Base-by-base conservation (phyloP, 2,797 vertebrate species). In the Melanogrammus aeglefinus region DNA sequence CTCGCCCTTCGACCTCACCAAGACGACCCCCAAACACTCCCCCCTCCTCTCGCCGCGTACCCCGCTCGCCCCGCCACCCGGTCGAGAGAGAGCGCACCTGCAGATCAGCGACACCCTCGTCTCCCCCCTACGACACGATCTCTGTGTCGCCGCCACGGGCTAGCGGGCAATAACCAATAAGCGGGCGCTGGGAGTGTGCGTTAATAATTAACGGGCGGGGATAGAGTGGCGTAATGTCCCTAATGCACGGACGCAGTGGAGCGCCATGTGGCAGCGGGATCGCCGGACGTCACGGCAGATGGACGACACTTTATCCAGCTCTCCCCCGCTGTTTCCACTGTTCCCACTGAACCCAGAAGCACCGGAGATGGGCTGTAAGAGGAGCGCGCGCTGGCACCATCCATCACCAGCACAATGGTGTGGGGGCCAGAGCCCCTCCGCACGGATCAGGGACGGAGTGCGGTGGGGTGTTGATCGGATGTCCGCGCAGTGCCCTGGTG, bases 151-250 rank as follows among this genome's bases (percentile, higher is more conserved):
- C 82, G 78, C 85, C 79, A 83, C 86, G 77, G 84, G 76, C 86
- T 86, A 76, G 69, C 81, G 77, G 89, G 80, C 89, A 92, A 94
- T 93, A 93, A 93, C 93, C 93, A 94, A 95, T 93, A 94, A 94
- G 6, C 35, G 5, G 90, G 90, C 80, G 90, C 92, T 92, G 71
- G 88, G 88, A 92, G 91, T 90, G 86, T 85, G 83, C 1, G 82
- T 95, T 88, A 95, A 95, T 95, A 92, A 96, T 95, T 95, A 78
- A 90, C 80, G 75, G 1, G 73, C 78, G 78, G 79, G 92, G 94
- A 94, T 95, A 88, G 92, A 88, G 74, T 96, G 91, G 91, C 75
- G 78, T 91, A 90, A 91, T 92, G 91, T 89, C 89, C 86, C 88
- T 91, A 91, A 92, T 89, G 92, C 86, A 88, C 74, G 77, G 90